Conservation (phyloP, 2,113 vertebrate genomes). For the Marmota monax region DNA sequence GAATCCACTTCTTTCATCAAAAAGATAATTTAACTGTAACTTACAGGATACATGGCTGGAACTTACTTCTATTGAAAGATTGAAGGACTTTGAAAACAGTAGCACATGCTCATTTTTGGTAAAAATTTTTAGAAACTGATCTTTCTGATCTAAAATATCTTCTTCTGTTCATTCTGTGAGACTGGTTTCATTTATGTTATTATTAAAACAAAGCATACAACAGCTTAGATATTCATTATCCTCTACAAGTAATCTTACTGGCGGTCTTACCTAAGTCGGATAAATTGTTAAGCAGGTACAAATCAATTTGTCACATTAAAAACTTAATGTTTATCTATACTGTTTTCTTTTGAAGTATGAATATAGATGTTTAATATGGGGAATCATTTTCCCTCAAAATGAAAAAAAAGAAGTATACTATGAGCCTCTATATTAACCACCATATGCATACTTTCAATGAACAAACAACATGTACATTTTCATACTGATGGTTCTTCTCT, state of each 20-base stretch:
- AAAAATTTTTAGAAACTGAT: conserved; percentile 35
- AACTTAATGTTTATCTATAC: background rate
- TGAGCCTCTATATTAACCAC: background rate
- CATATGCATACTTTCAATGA: background rate
- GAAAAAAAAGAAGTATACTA: conserved; percentile 11
- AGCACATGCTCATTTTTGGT: conserved; percentile 38
- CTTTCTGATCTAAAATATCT: background rate
- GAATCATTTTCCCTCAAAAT: background rate
- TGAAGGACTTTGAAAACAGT: conserved; percentile 14
- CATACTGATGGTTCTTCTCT: background rate
- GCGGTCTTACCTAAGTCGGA: background rate
- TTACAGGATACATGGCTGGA: background rate
- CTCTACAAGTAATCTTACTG: background rate
- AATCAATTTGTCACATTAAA: background rate
- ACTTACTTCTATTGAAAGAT: background rate
- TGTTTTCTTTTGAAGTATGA: background rate
- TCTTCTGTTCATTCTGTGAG: background rate
- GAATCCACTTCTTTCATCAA: conserved; percentile 49
- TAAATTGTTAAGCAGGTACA: background rate
- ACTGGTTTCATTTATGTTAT: background rate
- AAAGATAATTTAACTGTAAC: conserved; percentile 29
- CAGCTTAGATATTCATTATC: background rate
- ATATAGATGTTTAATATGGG: background rate
- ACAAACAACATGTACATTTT: background rate
- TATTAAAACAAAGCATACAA: conserved; percentile 47